Evolutionary conservation across 1,140 invertebrate genomes (phyloP).

Genomic region (Anastatus disparis): DNA sequence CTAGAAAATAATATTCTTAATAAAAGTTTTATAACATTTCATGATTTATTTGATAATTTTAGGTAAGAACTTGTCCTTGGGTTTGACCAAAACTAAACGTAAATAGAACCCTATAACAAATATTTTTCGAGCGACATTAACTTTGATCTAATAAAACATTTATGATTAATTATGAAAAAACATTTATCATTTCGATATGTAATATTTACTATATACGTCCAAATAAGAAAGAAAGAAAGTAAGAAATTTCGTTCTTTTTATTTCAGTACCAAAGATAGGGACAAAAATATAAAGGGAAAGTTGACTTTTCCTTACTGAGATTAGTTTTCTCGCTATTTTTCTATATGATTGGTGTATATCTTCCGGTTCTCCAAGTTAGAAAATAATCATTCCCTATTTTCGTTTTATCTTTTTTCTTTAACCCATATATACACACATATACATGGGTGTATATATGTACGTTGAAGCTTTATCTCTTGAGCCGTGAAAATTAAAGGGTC

Average conservation of each 20-base stretch:
- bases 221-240: background rate
- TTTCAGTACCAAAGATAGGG: background rate
- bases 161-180: background rate
- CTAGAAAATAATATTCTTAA: too few species aligned
- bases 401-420: too few species aligned
- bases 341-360: slow-evolving; percentile 1
- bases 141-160: background rate
- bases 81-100: too few species aligned
- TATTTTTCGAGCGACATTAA: too few species aligned
- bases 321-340: slow-evolving; percentile 4
- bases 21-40: too few species aligned
- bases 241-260: background rate
- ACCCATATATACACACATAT: too few species aligned
- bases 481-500: slow-evolving; percentile 9
- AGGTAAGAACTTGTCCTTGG: too few species aligned
- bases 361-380: background rate
- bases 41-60: too few species aligned
- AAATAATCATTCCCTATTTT: background rate
- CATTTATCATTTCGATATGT: background rate
- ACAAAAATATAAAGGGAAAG: too few species aligned
- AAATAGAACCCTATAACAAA: too few species aligned
- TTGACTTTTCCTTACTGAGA: background rate
- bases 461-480: background rate
- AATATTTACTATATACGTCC: background rate
- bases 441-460: too few species aligned